Base-by-base conservation (phyloP, 2,113 vertebrate species). In the Bufo bufo region DNA sequence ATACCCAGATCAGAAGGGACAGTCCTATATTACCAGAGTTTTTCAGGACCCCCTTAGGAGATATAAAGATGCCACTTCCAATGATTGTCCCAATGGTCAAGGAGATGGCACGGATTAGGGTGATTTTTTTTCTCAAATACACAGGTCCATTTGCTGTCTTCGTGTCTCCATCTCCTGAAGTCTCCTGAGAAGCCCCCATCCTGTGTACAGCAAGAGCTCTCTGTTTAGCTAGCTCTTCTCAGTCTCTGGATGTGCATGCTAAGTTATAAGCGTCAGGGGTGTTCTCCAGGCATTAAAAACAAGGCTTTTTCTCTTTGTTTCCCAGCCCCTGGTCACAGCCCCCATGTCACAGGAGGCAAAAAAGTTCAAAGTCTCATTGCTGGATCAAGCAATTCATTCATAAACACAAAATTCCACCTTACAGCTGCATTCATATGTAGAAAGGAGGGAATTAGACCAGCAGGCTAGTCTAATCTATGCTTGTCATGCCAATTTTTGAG, bases 1-100 rank as follows among this genome's bases (percentile, higher is more conserved):
- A 92, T 1, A 61, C 16, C 96, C 96, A 96, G 79, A 96, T 93
- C 80, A 96, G 52, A 89, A 96, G 92, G 16, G 96, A 96, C 23
- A 96, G 77, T 16, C 96, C 95, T 86, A 96, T 94, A 14, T 93
- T 96, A 81, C 95, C 96, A 1, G 94, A 95, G 91, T 96, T 96
- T 84, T 94, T 91, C 89, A 96, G 89, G 20, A 96, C 95, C 1
- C 95, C 95, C 90, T 96, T 96, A 4, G 96, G 95, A 5, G 95
- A 95, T 63, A 96, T 96, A 90, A 96, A 96, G 91, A 96, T 96
- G 9, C 96, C 95, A 4, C 95, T 96, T 90, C 96, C 96, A 88
- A 96, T 94, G 90, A 96, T 93, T 0, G 94, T 93, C 12, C 96
- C 96, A 0, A 96, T 90, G 90, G 96, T 91, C 71, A 96, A 91